Percentiles rank a stretch among this genome's conserved stretches.
Evolutionary conservation across 2,888 invertebrate species (phyloP).

Genomic region (Alloscopus bannaensis): DNA sequence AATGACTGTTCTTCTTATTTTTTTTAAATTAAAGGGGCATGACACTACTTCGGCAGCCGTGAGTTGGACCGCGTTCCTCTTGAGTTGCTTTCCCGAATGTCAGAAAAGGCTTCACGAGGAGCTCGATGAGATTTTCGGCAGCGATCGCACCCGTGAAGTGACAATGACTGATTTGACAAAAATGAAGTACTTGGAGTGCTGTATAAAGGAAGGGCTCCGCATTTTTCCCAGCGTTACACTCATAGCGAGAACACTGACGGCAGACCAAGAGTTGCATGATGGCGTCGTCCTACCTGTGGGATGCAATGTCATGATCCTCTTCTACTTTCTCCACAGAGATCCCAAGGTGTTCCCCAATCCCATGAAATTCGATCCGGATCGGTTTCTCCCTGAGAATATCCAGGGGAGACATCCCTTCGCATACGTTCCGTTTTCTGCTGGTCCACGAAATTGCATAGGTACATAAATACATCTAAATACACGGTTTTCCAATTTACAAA

Average conservation of each 20-base stretch:
- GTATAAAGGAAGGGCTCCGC: constrained; percentile 76
- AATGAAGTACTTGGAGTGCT: constrained; percentile 75
- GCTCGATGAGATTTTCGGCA: constrained; percentile 76
- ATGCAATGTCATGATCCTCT: neutral
- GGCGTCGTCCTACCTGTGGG: neutral
- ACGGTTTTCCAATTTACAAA: too few species aligned
- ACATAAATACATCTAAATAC: neutral
- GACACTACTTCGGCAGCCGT: constrained; percentile 60
- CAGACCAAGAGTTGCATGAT: neutral
- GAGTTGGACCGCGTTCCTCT: constrained; percentile 42
- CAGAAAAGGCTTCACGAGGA: constrained; percentile 77
- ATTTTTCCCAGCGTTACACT: constrained; percentile 75
- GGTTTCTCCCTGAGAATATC: neutral
- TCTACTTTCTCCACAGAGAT: constrained; percentile 2
- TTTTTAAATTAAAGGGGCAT: constrained; percentile 49
- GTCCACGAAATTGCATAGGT: too few species aligned
- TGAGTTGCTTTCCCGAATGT: constrained; percentile 57
- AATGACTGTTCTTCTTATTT: neutral
- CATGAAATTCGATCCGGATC: neutral
- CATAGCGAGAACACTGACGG: constrained; percentile 75
- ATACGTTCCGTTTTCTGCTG: too few species aligned
- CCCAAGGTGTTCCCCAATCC: neutral
- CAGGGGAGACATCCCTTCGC: neutral
- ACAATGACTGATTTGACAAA: constrained; percentile 76
- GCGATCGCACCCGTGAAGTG: constrained; percentile 75